Evolutionary conservation across 2,113 vertebrate species (phyloP).

Genomic region (Dromiciops gliroides): DNA sequence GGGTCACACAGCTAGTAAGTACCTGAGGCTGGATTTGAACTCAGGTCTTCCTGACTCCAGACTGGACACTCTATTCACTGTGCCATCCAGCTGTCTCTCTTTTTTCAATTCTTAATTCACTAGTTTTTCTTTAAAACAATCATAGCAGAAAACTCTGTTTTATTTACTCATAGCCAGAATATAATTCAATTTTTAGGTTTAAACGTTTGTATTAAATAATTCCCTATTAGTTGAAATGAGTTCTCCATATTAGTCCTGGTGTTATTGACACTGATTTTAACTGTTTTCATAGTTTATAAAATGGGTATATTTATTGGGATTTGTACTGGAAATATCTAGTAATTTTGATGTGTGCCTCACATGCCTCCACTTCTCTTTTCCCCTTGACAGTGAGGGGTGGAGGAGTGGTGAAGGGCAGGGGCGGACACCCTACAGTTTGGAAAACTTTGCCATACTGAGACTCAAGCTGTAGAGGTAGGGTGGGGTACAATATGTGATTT

Average conservation of each 20-base stretch:
- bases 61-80: not conserved
- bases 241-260: not conserved
- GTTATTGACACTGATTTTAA: not conserved
- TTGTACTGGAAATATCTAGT: not conserved
- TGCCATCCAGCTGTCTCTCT: not conserved
- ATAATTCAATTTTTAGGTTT: not conserved
- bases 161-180: not conserved
- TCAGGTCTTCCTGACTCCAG: not conserved
- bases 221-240: not conserved
- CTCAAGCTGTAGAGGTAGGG: not conserved
- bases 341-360: not conserved
- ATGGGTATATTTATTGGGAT: not conserved
- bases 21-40: not conserved
- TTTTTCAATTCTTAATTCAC: not conserved
- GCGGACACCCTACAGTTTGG: not conserved
- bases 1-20: not conserved
- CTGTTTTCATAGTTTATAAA: not conserved
- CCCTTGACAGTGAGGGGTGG: not conserved
- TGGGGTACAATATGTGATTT: slow-evolving; percentile 41
- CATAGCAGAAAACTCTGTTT: not conserved
- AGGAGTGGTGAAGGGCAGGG: not conserved
- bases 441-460: not conserved
- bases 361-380: not conserved
- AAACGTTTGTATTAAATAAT: not conserved
- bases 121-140: not conserved